These are phyloP conservation scores for Pristis pectinata DNA, from an alignment of 2,797 vertebrate species.

Conservation along the genomic window DNA sequence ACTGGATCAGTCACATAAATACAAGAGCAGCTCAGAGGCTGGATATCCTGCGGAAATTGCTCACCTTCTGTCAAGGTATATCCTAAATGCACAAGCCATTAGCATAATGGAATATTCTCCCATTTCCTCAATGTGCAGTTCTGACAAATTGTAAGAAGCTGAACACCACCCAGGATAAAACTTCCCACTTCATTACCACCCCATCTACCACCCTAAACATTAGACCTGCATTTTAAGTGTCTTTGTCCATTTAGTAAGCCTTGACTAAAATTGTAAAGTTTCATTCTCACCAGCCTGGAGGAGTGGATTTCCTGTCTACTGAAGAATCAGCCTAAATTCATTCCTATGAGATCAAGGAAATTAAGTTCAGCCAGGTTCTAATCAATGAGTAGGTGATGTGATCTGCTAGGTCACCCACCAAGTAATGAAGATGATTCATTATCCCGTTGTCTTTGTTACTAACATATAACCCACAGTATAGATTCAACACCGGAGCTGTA, in stretches of 20 bases:
- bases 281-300: neutral
- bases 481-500: neutral
- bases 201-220: too few species aligned
- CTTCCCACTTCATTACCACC: too few species aligned
- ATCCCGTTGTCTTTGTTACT: neutral
- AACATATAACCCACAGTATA: neutral
- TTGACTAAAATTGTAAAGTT: neutral
- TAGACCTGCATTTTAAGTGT: neutral
- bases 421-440: neutral
- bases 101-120: too few species aligned
- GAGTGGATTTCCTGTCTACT: neutral
- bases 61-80: too few species aligned
- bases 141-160: too few species aligned
- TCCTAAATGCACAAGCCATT: too few species aligned
- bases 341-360: neutral
- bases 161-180: too few species aligned
- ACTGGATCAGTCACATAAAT: too few species aligned
- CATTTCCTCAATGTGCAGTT: too few species aligned
- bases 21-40: too few species aligned
- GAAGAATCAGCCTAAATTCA: neutral
- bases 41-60: too few species aligned
- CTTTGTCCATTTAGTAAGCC: neutral
- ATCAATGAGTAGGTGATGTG: neutral
- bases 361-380: neutral
- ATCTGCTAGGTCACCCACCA: neutral